Evolutionary conservation across 92 coral and sea anemone species (phyloP).

Genomic region (Umimayanthus chanpuru): DNA sequence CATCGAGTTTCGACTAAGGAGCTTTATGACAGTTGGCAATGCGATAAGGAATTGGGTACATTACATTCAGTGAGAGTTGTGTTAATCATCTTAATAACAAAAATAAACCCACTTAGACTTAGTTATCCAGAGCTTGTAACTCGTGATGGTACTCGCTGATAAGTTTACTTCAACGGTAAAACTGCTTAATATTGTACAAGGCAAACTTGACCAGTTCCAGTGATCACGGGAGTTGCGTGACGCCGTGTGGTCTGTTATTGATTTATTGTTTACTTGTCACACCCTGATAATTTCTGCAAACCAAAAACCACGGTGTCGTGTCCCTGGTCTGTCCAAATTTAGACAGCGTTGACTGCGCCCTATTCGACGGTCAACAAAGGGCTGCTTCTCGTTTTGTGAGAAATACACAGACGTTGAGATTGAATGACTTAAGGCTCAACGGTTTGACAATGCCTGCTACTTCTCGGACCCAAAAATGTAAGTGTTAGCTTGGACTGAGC

Average conservation of each 20-base stretch:
- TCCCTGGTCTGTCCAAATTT: constrained; percentile 30
- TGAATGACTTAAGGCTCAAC: constrained; percentile 33
- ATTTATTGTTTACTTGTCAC: constrained; percentile 33
- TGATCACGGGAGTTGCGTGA: constrained; percentile 26
- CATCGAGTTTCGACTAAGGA: background rate
- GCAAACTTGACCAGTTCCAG: no score
- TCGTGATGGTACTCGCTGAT: background rate
- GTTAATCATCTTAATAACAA: background rate
- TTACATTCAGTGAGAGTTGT: background rate
- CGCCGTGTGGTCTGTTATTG: background rate
- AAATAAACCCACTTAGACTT: background rate
- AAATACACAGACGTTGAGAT: constrained; percentile 11
- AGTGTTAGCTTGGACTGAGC: background rate
- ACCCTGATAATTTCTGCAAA: constrained; percentile 27
- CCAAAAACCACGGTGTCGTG: background rate
- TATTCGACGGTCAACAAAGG: constrained; percentile 27
- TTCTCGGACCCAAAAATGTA: constrained; percentile 36
- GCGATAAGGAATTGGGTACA: background rate
- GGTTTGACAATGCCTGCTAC: constrained; percentile 35
- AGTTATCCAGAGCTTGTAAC: background rate
- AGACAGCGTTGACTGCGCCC: constrained; percentile 44
- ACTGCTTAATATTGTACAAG: background rate
- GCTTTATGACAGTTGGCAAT: background rate
- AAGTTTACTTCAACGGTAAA: background rate
- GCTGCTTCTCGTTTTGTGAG: constrained; percentile 18